These are phyloP conservation scores for Microtus oregoni DNA, from an alignment of 2,113 vertebrate species.

Conservation along the genomic window DNA sequence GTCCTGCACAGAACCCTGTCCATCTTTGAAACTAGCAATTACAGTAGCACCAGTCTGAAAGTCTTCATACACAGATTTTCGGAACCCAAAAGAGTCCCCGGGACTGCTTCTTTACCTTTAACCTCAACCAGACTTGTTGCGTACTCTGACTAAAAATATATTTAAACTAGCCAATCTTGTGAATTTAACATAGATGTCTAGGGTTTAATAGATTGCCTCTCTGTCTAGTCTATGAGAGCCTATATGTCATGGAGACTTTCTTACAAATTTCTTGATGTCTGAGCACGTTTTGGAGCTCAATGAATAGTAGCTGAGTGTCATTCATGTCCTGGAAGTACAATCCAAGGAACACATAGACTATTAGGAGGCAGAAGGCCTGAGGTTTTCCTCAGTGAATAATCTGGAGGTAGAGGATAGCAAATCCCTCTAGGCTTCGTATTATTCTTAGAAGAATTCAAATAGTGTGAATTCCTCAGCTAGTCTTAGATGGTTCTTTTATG, in stretches of 20 bases:
- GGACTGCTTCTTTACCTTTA: not conserved
- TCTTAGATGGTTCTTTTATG: not conserved
- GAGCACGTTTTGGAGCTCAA: not conserved
- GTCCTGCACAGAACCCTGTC: not conserved
- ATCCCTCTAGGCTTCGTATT: not conserved
- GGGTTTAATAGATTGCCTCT: not conserved
- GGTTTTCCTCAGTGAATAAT: not conserved
- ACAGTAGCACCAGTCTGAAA: not conserved
- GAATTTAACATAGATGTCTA: not conserved
- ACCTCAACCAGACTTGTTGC: not conserved
- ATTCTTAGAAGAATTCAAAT: not conserved
- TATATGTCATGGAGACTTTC: not conserved
- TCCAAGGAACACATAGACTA: not conserved
- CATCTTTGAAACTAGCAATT: not conserved
- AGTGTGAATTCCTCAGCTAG: not conserved
- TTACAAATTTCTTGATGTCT: conserved; percentile 31
- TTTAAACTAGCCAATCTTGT: conserved; percentile 24
- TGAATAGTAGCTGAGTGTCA: conserved; percentile 2
- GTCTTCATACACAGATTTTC: not conserved
- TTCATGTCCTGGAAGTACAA: not conserved
- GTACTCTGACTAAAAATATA: not conserved
- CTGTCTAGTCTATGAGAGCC: not conserved
- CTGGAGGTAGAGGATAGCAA: not conserved
- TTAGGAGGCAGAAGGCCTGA: conserved; percentile 3
- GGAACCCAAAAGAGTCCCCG: not conserved